These are phyloP conservation scores for Salvelinus alpinus DNA, from an alignment of 2,113 vertebrate genomes.

Conservation along the genomic window DNA sequence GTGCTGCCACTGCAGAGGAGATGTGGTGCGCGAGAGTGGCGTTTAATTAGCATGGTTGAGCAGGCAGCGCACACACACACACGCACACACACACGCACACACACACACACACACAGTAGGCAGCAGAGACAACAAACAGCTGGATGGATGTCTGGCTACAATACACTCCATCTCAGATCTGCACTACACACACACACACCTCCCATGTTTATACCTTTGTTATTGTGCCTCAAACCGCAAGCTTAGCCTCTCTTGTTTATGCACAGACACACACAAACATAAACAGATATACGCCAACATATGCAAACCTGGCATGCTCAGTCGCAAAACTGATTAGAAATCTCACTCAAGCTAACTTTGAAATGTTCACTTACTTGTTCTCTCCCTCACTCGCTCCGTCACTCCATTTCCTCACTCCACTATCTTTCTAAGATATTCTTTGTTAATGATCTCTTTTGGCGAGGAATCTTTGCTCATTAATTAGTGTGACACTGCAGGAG, in stretches of 20 bases:
- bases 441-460: conserved; percentile 33
- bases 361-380: background rate
- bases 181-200: conserved; percentile 6
- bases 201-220: background rate
- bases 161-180: conserved; percentile 14
- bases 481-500: conserved; percentile 50
- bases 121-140: conserved; percentile 43
- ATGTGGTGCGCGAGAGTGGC: conserved; percentile 28
- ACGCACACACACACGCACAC: background rate
- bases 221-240: background rate
- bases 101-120: background rate
- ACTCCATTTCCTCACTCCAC: background rate
- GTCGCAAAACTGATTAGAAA: conserved; percentile 37
- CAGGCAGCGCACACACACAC: background rate
- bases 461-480: conserved; percentile 39
- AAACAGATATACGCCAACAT: background rate
- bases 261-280: background rate
- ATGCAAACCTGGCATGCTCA: background rate
- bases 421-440: conserved; percentile 30
- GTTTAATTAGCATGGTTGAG: conserved; percentile 53
- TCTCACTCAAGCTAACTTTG: conserved; percentile 23
- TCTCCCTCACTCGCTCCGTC: background rate
- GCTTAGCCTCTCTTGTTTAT: background rate
- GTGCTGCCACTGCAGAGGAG: conserved; percentile 20
- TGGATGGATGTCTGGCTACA: background rate